Percentiles rank a stretch among this genome's conserved stretches.
Evolutionary conservation across 2,888 invertebrate genomes (phyloP).

Genomic region (Ommatoiulus sabulosus): DNA sequence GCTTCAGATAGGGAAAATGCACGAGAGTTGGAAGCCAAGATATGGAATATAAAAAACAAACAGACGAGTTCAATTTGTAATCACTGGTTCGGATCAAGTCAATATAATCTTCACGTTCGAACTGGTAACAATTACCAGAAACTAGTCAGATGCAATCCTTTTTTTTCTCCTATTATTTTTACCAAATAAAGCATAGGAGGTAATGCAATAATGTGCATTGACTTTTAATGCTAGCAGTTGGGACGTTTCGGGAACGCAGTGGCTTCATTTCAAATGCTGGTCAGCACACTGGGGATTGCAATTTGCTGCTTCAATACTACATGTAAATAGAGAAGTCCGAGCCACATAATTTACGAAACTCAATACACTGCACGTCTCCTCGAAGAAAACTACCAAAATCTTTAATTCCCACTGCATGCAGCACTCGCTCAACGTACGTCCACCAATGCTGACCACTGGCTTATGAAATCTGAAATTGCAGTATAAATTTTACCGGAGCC

Average conservation of each 20-base stretch:
- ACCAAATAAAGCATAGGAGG: slow-evolving; percentile 36
- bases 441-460: not conserved
- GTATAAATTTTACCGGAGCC: not conserved
- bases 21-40: not conserved
- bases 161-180: not conserved
- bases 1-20: too few relatives aligned
- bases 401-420: slow-evolving; percentile 39
- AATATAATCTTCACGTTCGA: not conserved
- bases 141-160: slow-evolving; percentile 20
- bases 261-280: slow-evolving; percentile 50
- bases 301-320: slow-evolving; percentile 49
- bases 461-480: slow-evolving; percentile 29
- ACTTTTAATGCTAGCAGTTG: slow-evolving; percentile 44
- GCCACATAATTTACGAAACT: slow-evolving; percentile 30
- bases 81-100: not conserved
- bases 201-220: slow-evolving; percentile 42
- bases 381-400: slow-evolving; percentile 19
- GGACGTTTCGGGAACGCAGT: slow-evolving; percentile 5
- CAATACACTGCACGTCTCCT: slow-evolving; percentile 13
- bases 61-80: not conserved
- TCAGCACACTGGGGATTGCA: slow-evolving; percentile 49
- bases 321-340: slow-evolving; percentile 47
- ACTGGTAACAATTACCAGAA: slow-evolving; percentile 15
- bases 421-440: not conserved
- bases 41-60: not conserved